Evolutionary conservation across 23 tunicate genomes (phyloP).

Genomic region (Diplosoma virens): DNA sequence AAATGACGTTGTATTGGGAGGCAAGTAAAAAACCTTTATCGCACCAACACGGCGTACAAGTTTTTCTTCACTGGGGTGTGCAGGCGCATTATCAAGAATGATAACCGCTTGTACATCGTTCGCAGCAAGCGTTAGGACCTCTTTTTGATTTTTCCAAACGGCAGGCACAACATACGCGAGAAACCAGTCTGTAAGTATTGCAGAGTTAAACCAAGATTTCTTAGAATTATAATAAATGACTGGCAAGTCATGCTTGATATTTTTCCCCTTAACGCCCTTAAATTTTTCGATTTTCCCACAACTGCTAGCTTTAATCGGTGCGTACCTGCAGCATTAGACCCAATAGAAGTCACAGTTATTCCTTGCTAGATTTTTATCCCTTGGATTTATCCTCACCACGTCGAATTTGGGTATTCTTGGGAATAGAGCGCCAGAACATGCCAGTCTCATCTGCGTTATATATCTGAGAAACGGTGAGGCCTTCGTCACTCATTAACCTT

Average conservation of each 20-base stretch:
- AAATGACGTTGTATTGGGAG: constrained; percentile 7
- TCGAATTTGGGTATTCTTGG: constrained; percentile 12
- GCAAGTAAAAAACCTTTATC: background rate
- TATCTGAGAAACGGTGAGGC: background rate
- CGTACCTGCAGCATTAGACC: constrained; percentile 22
- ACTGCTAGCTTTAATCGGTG: background rate
- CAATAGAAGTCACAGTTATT: background rate
- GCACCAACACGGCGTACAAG: constrained; percentile 1
- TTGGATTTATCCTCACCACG: constrained; percentile 15
- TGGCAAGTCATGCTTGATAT: constrained; percentile 6
- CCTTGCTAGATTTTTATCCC: constrained; percentile 1
- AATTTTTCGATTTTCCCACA: constrained; percentile 9
- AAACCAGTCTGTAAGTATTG: background rate
- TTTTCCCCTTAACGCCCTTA: background rate
- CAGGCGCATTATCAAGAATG: constrained; percentile 4
- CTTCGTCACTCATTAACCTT: constrained; percentile 10
- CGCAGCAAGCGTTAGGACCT: background rate
- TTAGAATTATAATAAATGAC: background rate
- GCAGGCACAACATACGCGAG: constrained; percentile 11
- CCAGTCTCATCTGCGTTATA: background rate
- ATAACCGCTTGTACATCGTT: constrained; percentile 6
- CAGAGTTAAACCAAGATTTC: background rate
- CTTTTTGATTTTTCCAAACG: constrained; percentile 13
- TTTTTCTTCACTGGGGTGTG: background rate
- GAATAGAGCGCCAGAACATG: constrained; percentile 19